These are phyloP conservation scores for Enteromius paludinosus DNA, from an alignment of 2,797 vertebrate species.

Conservation along the genomic window DNA sequence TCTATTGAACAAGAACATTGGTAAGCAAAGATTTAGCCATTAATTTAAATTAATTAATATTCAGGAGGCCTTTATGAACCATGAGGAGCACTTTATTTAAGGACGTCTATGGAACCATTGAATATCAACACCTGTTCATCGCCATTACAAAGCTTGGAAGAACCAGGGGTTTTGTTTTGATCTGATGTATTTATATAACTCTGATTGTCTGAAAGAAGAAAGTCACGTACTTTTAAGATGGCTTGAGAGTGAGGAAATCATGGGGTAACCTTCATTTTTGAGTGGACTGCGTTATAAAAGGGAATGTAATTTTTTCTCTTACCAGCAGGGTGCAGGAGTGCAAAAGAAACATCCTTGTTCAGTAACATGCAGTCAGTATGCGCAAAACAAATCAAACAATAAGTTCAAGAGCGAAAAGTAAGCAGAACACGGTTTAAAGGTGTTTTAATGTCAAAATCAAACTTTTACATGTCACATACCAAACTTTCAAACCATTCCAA, in stretches of 20 bases:
- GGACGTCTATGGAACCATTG: too few relatives aligned
- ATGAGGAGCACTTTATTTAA: too few relatives aligned
- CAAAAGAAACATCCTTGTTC: slow-evolving; percentile 1
- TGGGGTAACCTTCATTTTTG: too few relatives aligned
- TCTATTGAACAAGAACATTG: neutral
- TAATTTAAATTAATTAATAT: too few relatives aligned
- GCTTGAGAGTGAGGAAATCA: too few relatives aligned
- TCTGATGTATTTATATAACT: too few relatives aligned
- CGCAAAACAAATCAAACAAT: neutral
- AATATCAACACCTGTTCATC: too few relatives aligned
- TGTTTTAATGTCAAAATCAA: slow-evolving; percentile 84
- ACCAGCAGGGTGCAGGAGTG: slow-evolving; percentile 39
- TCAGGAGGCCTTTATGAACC: too few relatives aligned
- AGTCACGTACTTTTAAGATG: too few relatives aligned
- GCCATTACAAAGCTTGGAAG: too few relatives aligned
- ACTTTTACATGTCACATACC: slow-evolving; percentile 81
- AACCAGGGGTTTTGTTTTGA: too few relatives aligned
- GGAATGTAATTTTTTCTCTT: neutral
- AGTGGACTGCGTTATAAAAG: neutral
- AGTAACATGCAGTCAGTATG: neutral
- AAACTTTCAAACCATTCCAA: slow-evolving; percentile 71
- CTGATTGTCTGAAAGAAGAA: too few relatives aligned
- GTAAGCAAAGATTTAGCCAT: neutral
- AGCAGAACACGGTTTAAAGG: slow-evolving; percentile 68
- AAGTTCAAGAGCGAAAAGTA: neutral